Conservation (phyloP, 1,140 invertebrate species). For the Phortica variegata region DNA sequence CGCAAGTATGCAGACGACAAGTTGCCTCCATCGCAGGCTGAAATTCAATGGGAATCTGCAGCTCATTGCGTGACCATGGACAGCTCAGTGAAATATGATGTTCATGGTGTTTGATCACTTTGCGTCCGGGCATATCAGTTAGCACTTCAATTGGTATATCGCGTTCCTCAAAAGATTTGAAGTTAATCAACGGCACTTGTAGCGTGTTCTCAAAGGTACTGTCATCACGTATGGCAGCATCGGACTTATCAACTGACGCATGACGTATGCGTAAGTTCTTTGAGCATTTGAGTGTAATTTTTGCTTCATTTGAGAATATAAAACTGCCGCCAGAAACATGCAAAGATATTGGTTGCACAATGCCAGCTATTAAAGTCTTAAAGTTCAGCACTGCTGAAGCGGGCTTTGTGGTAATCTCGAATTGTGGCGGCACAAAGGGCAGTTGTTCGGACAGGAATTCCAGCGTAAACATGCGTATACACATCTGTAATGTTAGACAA, state of each 20-base stretch:
- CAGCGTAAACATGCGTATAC: slow-evolving; percentile 58
- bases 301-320: slow-evolving; percentile 59
- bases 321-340: slow-evolving; percentile 71
- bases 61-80: slow-evolving; percentile 72
- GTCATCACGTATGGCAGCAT: slow-evolving; percentile 22
- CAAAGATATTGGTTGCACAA: slow-evolving; percentile 69
- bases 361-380: slow-evolving; percentile 67
- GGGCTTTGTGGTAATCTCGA: slow-evolving; percentile 60
- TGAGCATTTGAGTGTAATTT: slow-evolving; percentile 62
- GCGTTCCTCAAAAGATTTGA: slow-evolving; percentile 70
- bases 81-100: slow-evolving; percentile 65
- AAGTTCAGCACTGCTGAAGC: slow-evolving; percentile 57
- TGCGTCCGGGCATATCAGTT: slow-evolving; percentile 73
- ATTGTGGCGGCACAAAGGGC: slow-evolving; percentile 37
- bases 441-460: slow-evolving; percentile 66
- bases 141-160: slow-evolving; percentile 67
- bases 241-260: neutral
- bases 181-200: slow-evolving; percentile 64
- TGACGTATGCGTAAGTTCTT: slow-evolving; percentile 61
- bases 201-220: slow-evolving; percentile 61
- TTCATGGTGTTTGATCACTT: slow-evolving; percentile 51
- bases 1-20: slow-evolving; percentile 79
- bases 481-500: slow-evolving; percentile 23
- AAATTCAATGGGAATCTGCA: slow-evolving; percentile 73
- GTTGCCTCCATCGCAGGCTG: slow-evolving; percentile 76